Evolutionary conservation across 1,140 invertebrate species (phyloP).

Genomic region (Zaprionus ornatus): DNA sequence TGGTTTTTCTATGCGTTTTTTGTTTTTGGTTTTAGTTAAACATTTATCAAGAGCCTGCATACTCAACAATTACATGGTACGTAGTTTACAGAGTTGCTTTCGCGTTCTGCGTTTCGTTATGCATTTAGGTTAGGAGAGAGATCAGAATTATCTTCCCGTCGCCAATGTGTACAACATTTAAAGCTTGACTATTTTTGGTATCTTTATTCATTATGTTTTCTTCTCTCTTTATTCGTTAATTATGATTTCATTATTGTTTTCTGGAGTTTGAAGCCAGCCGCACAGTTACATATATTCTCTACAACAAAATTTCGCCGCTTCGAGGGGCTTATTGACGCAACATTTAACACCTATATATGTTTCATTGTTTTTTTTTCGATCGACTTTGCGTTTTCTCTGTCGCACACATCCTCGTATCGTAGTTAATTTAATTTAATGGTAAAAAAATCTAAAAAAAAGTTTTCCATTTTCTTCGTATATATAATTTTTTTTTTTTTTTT

Average conservation of each 20-base stretch:
- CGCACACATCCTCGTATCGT: conserved; percentile 12
- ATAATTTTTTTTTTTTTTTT: background rate
- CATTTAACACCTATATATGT: conserved; percentile 64
- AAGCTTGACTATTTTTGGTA: conserved; percentile 68
- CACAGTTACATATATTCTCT: conserved; percentile 27
- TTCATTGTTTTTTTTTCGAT: conserved; percentile 12
- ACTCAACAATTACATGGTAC: conserved; percentile 42
- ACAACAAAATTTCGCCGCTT: conserved; percentile 62
- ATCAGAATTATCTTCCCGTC: conserved; percentile 46
- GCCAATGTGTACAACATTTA: conserved; percentile 70
- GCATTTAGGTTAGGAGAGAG: conserved; percentile 28
- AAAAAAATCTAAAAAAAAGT: conserved; percentile 73
- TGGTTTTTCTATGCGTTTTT: conserved; percentile 27
- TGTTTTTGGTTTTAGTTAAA: conserved; percentile 41
- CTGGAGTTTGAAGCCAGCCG: conserved; percentile 18
- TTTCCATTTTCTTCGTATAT: background rate
- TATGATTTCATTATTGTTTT: conserved; percentile 32
- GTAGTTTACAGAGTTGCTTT: conserved; percentile 24
- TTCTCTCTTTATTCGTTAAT: conserved; percentile 19
- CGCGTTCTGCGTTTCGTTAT: conserved; percentile 20
- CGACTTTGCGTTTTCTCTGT: conserved; percentile 1
- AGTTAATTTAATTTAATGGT: conserved; percentile 63
- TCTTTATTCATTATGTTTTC: conserved; percentile 22
- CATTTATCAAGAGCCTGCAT: conserved; percentile 56
- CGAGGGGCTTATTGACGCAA: conserved; percentile 62